Conservation (phyloP, 2,797 vertebrate species). For the Percopsis omiscomaycus region DNA sequence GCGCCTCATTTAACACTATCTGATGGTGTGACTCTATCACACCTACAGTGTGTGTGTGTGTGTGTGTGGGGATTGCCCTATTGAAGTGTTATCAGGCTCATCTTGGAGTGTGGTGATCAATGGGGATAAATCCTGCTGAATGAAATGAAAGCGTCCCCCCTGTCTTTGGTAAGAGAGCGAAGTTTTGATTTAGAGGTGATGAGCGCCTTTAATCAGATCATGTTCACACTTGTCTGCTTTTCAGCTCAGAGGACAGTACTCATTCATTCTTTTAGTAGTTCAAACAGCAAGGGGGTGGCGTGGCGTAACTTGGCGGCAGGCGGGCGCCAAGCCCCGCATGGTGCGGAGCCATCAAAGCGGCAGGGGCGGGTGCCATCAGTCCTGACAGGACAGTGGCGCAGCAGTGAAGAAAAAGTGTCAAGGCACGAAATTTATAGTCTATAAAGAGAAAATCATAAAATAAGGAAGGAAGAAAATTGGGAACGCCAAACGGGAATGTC, state of each 20-base stretch:
- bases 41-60: constrained; percentile 38
- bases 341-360: too few relatives aligned
- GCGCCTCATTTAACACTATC: constrained; percentile 77
- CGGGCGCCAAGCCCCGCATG: too few relatives aligned
- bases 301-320: too few relatives aligned
- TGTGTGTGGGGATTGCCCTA: constrained; percentile 24
- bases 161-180: constrained; percentile 6
- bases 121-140: constrained; percentile 51
- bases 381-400: too few relatives aligned
- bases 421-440: too few relatives aligned
- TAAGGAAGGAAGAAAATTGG: background rate
- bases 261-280: constrained; percentile 20
- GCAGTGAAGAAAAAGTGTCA: too few relatives aligned
- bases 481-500: constrained; percentile 51
- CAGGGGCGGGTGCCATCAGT: too few relatives aligned
- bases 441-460: too few relatives aligned
- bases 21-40: constrained; percentile 69
- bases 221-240: too few relatives aligned
- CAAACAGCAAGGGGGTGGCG: background rate
- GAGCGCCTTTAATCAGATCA: constrained; percentile 1
- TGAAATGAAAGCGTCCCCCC: constrained; percentile 29
- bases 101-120: constrained; percentile 57
- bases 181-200: constrained; percentile 10
- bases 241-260: background rate
- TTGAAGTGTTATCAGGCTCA: constrained; percentile 56